Evolutionary conservation across 2,113 vertebrate genomes (phyloP), one percentile per base, ranked within the genome.

Genomic region (Pangasianodon hypophthalmus): DNA sequence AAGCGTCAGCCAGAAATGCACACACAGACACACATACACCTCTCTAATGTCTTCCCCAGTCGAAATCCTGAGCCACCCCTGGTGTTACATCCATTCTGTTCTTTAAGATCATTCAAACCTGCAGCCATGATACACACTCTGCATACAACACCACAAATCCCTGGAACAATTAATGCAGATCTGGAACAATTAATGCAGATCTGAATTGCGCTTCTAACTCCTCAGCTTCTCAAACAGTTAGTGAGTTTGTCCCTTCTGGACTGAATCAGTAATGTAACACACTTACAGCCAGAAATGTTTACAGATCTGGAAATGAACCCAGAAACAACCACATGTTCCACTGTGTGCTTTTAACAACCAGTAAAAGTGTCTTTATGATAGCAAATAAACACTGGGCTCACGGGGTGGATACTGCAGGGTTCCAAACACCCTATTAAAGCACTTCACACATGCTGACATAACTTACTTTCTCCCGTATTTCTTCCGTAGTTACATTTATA

Each of bases 321-420:
- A 41, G 44, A 52, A 86, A 85, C 69, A 77, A 77, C n/a, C 44
- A 10, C 69, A 50, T n/a, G 54, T 85, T 85, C 69, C 54, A 60
- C 69, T 48, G 21, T 2, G 54, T 44, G 58, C 44, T 52, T 89
- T 89, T 85, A 84, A 88, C 69, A 84, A 84, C 50, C 88, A 26
- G n/a, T 89, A 37, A 79, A 85, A 64, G 21, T 21, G 79, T 67
- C 75, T 87, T 87, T 67, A 69, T 83, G 79, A 83, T 29, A 29
- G 79, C n/a, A 37, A 83, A 88, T 69, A 88, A 54, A 83, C 82
- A 84, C 37, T 44, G 58, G 82, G 56, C 54, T 62, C 21, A 29
- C 56, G 62, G 82, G 82, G 82, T 46, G 56, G 41, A 84, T 84
- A 84, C 82, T 62, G 4, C 24, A 29, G 37, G 2, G 1, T 84